Conservation (phyloP, 2,888 invertebrate genomes). For the Aleiodes testaceus region DNA sequence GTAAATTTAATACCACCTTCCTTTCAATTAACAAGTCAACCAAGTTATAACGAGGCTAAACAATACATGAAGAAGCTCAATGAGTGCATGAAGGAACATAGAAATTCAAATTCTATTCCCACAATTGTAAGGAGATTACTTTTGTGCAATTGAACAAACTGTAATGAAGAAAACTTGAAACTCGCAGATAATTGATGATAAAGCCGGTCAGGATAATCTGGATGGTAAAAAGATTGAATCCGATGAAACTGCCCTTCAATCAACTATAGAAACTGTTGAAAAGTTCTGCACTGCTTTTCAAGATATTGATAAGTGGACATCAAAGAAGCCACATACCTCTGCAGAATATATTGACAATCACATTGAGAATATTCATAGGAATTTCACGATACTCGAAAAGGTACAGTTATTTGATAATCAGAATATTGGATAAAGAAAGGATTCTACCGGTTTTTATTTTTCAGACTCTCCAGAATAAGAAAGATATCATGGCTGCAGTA, state of each 20-base stretch:
- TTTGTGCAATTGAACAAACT: neutral
- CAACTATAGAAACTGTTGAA: neutral
- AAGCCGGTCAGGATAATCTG: neutral
- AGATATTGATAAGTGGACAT: slow-evolving; percentile 4
- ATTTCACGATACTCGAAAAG: slow-evolving; percentile 25
- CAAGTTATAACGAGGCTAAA: slow-evolving; percentile 19
- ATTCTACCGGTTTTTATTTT: neutral
- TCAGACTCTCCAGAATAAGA: slow-evolving; percentile 26
- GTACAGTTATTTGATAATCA: neutral
- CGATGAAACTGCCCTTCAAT: neutral
- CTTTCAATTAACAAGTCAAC: slow-evolving; percentile 20
- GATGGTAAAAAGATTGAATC: neutral
- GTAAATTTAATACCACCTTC: slow-evolving; percentile 25
- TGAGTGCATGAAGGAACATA: slow-evolving; percentile 21
- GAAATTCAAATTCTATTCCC: neutral
- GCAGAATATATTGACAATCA: slow-evolving; percentile 9
- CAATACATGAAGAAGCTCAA: slow-evolving; percentile 30
- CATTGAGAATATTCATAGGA: slow-evolving; percentile 14
- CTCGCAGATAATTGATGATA: neutral
- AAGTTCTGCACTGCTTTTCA: slow-evolving; percentile 32
- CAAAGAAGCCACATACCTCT: neutral
- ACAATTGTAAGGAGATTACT: neutral
- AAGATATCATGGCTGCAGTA: neutral
- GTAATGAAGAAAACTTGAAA: neutral
- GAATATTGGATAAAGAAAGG: too few species aligned